phyloP scores from a whole-genome alignment of 2,797 vertebrate species.

The Anguilla obscura region DNA sequence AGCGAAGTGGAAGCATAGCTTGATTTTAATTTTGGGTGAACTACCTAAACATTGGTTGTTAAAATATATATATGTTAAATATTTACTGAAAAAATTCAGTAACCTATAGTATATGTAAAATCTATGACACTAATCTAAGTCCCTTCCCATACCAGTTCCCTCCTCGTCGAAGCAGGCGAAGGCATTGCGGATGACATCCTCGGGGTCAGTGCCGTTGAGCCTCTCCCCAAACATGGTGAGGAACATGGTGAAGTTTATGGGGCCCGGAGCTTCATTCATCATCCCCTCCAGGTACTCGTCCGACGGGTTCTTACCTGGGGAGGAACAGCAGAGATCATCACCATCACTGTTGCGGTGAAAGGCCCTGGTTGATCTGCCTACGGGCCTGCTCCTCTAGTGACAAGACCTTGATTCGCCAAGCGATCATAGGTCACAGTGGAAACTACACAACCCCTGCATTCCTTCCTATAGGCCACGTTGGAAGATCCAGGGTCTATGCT shows the following conservation, averaged over 20 bases:
- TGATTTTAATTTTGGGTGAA: too few relatives aligned
- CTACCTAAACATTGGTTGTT: too few relatives aligned
- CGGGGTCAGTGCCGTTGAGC: constrained; percentile 94
- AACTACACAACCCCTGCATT: background rate
- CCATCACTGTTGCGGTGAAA: too few relatives aligned
- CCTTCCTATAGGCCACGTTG: background rate
- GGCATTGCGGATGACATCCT: constrained; percentile 97
- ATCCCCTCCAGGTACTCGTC: constrained; percentile 97
- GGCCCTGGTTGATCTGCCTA: too few relatives aligned
- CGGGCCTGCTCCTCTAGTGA: background rate
- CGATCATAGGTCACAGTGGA: background rate
- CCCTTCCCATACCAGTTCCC: constrained; percentile 77
- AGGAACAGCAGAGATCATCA: background rate
- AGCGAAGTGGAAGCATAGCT: too few relatives aligned
- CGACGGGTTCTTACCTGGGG: constrained; percentile 92
- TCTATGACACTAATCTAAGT: too few relatives aligned
- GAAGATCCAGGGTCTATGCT: background rate
- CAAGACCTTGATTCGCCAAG: background rate
- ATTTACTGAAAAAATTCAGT: too few relatives aligned
- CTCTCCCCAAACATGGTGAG: constrained; percentile 99
- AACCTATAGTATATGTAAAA: too few relatives aligned
- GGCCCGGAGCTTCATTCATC: constrained; percentile 97
- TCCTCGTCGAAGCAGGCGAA: constrained; percentile 98
- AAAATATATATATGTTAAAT: too few relatives aligned
- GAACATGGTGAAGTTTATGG: constrained; percentile 99